Conservation (phyloP, 1,140 invertebrate species). For the Amphibalanus amphitrite region DNA sequence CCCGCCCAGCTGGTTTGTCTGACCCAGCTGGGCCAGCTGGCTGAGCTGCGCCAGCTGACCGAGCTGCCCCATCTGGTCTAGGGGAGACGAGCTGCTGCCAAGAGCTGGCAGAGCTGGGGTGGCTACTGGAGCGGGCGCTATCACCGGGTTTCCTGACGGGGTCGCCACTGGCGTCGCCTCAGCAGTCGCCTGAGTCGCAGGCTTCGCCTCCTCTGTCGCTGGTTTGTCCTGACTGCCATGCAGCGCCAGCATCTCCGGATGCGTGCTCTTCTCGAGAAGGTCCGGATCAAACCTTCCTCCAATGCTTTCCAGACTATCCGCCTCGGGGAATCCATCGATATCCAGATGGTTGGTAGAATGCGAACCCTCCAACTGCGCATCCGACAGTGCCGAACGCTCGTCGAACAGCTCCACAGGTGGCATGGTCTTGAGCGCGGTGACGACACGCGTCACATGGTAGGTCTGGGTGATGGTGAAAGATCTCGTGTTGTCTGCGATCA, state of each 20-base stretch:
- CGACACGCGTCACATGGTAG: constrained; percentile 62
- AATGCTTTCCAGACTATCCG: constrained; percentile 26
- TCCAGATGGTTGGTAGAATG: constrained; percentile 43
- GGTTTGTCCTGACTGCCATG: constrained; percentile 11
- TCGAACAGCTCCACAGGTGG: constrained; percentile 71
- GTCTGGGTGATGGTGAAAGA: constrained; percentile 63
- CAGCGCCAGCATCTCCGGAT: constrained; percentile 15
- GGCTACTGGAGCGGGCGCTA: constrained; percentile 19
- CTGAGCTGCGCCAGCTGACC: background rate
- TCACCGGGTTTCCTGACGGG: constrained; percentile 27
- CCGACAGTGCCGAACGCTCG: constrained; percentile 45
- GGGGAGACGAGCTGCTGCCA: background rate
- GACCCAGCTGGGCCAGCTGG: constrained; percentile 25
- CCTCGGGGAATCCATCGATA: constrained; percentile 22
- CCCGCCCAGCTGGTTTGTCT: constrained; percentile 10
- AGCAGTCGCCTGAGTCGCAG: constrained; percentile 17
- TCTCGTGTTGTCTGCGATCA: constrained; percentile 35
- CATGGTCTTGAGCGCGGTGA: constrained; percentile 70
- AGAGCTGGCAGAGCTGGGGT: constrained; percentile 15
- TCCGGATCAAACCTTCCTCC: constrained; percentile 19
- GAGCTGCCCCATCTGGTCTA: background rate
- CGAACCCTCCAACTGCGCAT: constrained; percentile 57
- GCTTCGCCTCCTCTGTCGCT: constrained; percentile 23
- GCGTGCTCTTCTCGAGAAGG: constrained; percentile 13
- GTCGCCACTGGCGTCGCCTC: constrained; percentile 15